Evolutionary conservation across 2,797 vertebrate species (phyloP).

Genomic region (Zenarchopterus dispar): DNA sequence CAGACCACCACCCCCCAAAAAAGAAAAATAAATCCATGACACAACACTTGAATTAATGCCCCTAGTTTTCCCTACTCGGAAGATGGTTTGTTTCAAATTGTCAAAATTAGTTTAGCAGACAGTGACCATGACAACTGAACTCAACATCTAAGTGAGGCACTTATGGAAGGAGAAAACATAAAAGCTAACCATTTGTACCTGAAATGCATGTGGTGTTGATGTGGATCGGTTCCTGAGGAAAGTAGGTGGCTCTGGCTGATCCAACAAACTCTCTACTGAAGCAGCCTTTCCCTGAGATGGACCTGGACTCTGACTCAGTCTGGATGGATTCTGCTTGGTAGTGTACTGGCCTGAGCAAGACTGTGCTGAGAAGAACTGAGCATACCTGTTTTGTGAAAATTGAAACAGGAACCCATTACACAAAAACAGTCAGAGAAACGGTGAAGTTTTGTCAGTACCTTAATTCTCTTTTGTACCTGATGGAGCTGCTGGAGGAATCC

Average conservation of each 20-base stretch:
- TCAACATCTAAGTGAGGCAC: background rate
- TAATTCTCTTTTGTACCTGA: slow-evolving; percentile 57
- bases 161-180: background rate
- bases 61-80: background rate
- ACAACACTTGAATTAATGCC: background rate
- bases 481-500: slow-evolving; percentile 75
- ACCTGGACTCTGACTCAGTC: slow-evolving; percentile 60
- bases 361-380: slow-evolving; percentile 79
- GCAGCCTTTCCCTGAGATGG: slow-evolving; percentile 62
- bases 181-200: slow-evolving; percentile 65
- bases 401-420: background rate
- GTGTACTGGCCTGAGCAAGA: slow-evolving; percentile 56
- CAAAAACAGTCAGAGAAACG: background rate
- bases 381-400: slow-evolving; percentile 64
- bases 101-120: background rate
- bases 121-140: background rate
- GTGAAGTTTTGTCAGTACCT: background rate
- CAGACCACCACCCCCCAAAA: slow-evolving; percentile 7
- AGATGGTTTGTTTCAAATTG: background rate
- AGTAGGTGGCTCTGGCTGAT: slow-evolving; percentile 55
- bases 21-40: slow-evolving; percentile 4
- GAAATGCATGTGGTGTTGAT: slow-evolving; percentile 71
- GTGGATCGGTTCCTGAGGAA: slow-evolving; percentile 73
- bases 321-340: slow-evolving; percentile 52
- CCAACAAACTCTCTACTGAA: slow-evolving; percentile 75